phyloP scores from a whole-genome alignment of 2,888 invertebrate genomes.

The Eupeodes luniger region DNA sequence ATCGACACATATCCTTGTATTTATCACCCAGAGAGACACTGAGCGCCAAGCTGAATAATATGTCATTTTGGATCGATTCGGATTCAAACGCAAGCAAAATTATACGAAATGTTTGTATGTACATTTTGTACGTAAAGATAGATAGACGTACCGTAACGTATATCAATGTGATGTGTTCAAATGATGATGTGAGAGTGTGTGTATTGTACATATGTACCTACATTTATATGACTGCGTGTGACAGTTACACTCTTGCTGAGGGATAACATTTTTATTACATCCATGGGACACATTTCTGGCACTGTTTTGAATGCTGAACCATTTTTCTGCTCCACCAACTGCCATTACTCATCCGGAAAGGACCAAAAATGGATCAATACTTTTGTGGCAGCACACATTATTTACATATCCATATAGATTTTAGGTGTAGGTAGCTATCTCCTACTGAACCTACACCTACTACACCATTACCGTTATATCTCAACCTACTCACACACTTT shows the following conservation, averaged over 20 bases:
- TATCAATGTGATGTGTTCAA: background rate
- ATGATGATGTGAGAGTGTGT: background rate
- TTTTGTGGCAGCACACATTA: conserved; percentile 66
- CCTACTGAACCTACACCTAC: conserved; percentile 6
- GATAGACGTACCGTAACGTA: background rate
- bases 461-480: background rate
- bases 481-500: background rate
- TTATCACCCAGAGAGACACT: conserved; percentile 59
- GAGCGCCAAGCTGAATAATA: conserved; percentile 65
- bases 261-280: conserved; percentile 76
- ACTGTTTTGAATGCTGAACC: conserved; percentile 73
- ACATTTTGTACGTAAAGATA: too few species aligned
- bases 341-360: conserved; percentile 70
- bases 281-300: conserved; percentile 75
- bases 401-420: conserved; percentile 41
- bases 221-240: conserved; percentile 18
- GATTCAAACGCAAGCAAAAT: conserved; percentile 52
- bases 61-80: conserved; percentile 63
- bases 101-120: conserved; percentile 34
- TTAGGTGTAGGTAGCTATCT: background rate
- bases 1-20: conserved; percentile 76
- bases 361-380: conserved; percentile 68
- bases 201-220: too few species aligned
- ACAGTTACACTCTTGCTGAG: conserved; percentile 54
- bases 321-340: conserved; percentile 71